Conservation (phyloP, 2,888 invertebrate genomes). For the Parasteatoda lunata region DNA sequence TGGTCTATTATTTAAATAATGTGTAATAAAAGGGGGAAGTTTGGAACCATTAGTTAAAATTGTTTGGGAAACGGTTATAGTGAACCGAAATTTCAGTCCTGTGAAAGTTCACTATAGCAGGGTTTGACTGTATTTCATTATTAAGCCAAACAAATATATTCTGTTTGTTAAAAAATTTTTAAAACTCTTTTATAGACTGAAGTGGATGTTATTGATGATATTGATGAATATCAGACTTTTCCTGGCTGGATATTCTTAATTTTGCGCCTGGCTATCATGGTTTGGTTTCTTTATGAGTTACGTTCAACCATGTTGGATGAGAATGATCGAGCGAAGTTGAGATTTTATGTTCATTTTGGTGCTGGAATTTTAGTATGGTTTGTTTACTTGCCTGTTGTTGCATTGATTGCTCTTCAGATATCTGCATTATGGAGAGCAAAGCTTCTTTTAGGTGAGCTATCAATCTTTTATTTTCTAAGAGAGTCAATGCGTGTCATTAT, state of each 20-base stretch:
- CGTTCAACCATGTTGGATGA: conserved; percentile 87
- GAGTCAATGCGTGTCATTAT: too few relatives aligned
- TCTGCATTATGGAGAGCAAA: conserved; percentile 97
- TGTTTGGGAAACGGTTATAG: too few relatives aligned
- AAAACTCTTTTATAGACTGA: conserved; percentile 82
- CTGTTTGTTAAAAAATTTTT: not conserved
- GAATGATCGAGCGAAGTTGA: conserved; percentile 87
- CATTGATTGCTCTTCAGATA: conserved; percentile 92
- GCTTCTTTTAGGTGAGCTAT: conserved; percentile 85
- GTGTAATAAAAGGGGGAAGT: too few relatives aligned
- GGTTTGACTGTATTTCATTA: too few relatives aligned
- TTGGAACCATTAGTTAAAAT: too few relatives aligned
- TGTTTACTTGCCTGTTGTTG: conserved; percentile 95
- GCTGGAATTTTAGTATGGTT: conserved; percentile 99
- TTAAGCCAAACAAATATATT: too few relatives aligned
- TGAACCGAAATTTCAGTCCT: too few relatives aligned
- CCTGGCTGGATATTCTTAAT: conserved; percentile 95
- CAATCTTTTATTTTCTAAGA: not conserved
- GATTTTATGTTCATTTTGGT: conserved; percentile 96
- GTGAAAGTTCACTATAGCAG: too few relatives aligned
- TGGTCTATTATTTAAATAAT: too few relatives aligned
- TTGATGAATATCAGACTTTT: conserved; percentile 98
- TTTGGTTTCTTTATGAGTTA: conserved; percentile 87
- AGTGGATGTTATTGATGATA: conserved; percentile 95
- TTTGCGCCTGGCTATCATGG: conserved; percentile 88